Evolutionary conservation across 2,113 vertebrate species (phyloP), one percentile per base, ranked within the genome.

Genomic region (Leptocoma aspasia): DNA sequence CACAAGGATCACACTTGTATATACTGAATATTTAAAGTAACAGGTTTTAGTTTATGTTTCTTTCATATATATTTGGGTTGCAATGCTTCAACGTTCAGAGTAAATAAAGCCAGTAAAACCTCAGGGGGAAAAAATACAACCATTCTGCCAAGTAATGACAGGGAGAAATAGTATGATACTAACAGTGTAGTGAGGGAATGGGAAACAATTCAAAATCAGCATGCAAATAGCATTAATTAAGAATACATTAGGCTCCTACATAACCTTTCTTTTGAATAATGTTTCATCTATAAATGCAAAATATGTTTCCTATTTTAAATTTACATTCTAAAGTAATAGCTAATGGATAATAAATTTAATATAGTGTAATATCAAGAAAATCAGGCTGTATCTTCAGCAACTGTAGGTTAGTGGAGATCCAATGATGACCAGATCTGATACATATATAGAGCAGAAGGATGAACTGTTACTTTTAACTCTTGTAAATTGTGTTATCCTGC

Each of bases 231-330:
- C 41, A 60, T 60, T 79, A 72, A 65, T 45, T 42, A 86, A 72
- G 22, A 86, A 37, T 4, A 78, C 0, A 0, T 57, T 65, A 57
- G 14, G 60, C 3, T 42, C 37, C 6, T 21, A 64, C 5, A 6
- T 18, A 19, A 20, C 3, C 37, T 80, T 69, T 80, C 6, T 37
- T 83, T 61, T 61, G 4, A 42, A 41, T 26, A 33, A 6, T 47
- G 3, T 61, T 89, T 84, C 22, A 20, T 20, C 37, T 65, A 60
- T 6, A 83, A 60, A 83, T 52, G 8, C 2, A 77, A 76, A 77
- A 42, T 8, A 24, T 14, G 0, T 39, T 86, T 86, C 10, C 5
- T 75, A 10, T 37, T 56, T 83, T 60, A 68, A 70, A 71, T 53
- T 63, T 54, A 39, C 3, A 6, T 69, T 65, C 54, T 69, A n/a